A percentile compares a stretch with the other conserved stretches of the same genome.
Conservation (phyloP, 2,797 vertebrate species). For the Spea hammondii region DNA sequence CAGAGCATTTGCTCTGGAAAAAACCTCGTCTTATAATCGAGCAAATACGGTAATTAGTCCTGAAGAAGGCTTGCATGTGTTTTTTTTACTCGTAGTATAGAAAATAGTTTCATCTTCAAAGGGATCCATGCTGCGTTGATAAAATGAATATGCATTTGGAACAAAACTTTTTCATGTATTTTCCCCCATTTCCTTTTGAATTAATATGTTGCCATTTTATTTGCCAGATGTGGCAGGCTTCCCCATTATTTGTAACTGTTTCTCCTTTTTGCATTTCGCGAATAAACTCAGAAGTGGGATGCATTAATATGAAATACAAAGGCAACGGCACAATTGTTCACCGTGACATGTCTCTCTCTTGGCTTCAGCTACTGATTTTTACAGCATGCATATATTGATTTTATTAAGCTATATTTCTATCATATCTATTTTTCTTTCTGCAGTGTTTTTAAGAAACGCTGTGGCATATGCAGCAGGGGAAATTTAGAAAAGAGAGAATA, state of each 20-base stretch:
- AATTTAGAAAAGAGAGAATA: slow-evolving; percentile 38
- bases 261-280: slow-evolving; percentile 39
- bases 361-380: slow-evolving; percentile 44
- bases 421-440: slow-evolving; percentile 18
- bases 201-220: slow-evolving; percentile 34
- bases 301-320: slow-evolving; percentile 49
- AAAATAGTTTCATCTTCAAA: slow-evolving; percentile 28
- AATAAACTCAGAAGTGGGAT: slow-evolving; percentile 40
- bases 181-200: slow-evolving; percentile 22
- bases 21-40: no score
- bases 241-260: slow-evolving; percentile 37
- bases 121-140: slow-evolving; percentile 11
- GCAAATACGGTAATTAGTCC: no score
- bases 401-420: slow-evolving; percentile 49
- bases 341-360: slow-evolving; percentile 43
- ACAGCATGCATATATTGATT: slow-evolving; percentile 49
- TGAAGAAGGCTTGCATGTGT: slow-evolving; percentile 7
- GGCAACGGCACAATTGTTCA: slow-evolving; percentile 47
- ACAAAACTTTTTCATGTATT: slow-evolving; percentile 27
- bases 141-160: slow-evolving; percentile 35
- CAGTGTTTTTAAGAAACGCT: slow-evolving; percentile 14
- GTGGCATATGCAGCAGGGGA: slow-evolving; percentile 12
- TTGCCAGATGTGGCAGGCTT: slow-evolving; percentile 8
- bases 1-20: no score
- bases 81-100: slow-evolving; percentile 19